Base-by-base conservation (phyloP, 2,113 vertebrate species). In the Zapornia atra region DNA sequence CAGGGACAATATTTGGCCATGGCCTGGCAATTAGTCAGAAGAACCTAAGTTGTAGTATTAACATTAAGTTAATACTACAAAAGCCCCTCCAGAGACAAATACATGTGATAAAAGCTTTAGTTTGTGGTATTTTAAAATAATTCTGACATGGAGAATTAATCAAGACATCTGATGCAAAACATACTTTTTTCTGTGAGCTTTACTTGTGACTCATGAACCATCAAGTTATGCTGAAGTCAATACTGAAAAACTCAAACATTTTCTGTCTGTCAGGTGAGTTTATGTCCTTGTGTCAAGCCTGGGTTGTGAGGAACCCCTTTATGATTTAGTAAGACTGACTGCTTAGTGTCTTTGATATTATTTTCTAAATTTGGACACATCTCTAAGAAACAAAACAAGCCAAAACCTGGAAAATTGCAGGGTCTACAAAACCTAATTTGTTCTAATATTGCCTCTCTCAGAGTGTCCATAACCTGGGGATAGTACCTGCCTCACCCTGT, bases 41-140 rank as follows among this genome's bases (percentile, higher is more conserved):
- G 81, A 24, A 82, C 48, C 92, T 86, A 92, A 11, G 4, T 38
- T 38, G 38, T 38, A 38, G 38, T 38, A 38, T 59, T 31, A 90
- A 33, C 50, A 66, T 53, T 29, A 72, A 85, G 64, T 51, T 80
- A 95, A 90, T 73, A 94, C 63, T 92, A 95, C 50, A 63, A 89
- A 40, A 72, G 46, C 34, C 4, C 34, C 76, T 94, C 56, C 73
- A 80, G n/a, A 94, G 28, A 83, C n/a, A 96, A 90, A 94, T 82
- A 85, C 48, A 83, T 44, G 42, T 33, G 12, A 60, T 28, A 75
- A 95, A 96, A 90, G 28, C 9, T 77, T 72, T 61, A 75, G 64
- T 57, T 89, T 48, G 25, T 54, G 75, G 71, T 89, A 88, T 56
- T 42, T 8, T 24, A 28, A 60, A 94, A 50, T 29, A 66, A 82